Evolutionary conservation across 2,888 invertebrate species (phyloP).

Genomic region (Tubulanus polymorphus): DNA sequence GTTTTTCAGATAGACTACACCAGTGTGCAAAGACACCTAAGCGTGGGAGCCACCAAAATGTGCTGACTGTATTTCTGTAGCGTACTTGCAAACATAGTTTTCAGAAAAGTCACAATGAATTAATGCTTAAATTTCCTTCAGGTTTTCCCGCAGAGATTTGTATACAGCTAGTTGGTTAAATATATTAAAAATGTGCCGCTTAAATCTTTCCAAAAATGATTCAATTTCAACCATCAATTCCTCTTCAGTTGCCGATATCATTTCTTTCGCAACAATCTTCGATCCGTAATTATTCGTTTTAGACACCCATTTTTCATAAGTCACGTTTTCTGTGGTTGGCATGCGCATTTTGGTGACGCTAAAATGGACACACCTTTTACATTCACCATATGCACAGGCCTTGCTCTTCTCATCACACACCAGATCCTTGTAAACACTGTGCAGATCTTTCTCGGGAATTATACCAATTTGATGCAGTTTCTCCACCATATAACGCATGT

Average conservation of each 20-base stretch:
- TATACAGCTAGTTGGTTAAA: not conserved
- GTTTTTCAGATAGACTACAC: conserved; percentile 6
- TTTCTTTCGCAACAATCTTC: not conserved
- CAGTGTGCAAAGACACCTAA: conserved; percentile 2
- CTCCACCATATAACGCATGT: not conserved
- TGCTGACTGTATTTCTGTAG: conserved; percentile 41
- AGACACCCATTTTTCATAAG: not conserved
- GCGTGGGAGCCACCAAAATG: conserved; percentile 23
- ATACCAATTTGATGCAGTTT: not conserved
- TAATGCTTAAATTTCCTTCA: conserved; percentile 16
- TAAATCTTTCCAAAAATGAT: not conserved
- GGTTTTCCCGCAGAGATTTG: not conserved
- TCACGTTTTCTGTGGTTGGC: too few relatives aligned
- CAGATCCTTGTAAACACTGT: not conserved
- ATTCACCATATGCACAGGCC: not conserved
- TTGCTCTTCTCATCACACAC: not conserved
- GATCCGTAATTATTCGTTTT: not conserved
- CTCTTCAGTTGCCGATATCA: not conserved
- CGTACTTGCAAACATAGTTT: conserved; percentile 42
- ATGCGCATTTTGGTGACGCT: too few relatives aligned
- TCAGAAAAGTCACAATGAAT: conserved; percentile 45
- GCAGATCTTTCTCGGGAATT: not conserved
- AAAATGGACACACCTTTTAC: not conserved
- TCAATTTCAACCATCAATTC: not conserved
- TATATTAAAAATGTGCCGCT: not conserved